Evolutionary conservation across 92 coral and sea anemone species (phyloP), one percentile per base, ranked within the genome.

Genomic region (Scolanthus callimorphus): DNA sequence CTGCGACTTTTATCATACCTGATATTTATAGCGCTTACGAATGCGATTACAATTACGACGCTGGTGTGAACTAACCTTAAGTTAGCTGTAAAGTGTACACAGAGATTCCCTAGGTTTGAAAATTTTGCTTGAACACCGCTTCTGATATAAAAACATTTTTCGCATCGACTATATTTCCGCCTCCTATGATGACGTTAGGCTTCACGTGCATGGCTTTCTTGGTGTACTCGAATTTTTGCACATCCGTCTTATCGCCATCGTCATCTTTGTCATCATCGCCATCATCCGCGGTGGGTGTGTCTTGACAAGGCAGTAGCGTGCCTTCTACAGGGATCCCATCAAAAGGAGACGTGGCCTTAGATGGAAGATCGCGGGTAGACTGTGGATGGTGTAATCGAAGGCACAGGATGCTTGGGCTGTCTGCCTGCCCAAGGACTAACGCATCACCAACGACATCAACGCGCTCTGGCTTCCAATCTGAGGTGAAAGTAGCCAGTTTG

Each of bases 401-500:
- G 25, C 78, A 61, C 78, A 75, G 66, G 17, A 81, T 29, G 4
- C 67, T 76, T 2, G 88, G 73, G 23, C 23, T 48, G 55, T 81
- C 82, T 1, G 88, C 82, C 59, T 67, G 69, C 11, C 73, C 77
- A 19, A 81, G 63, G 11, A 57, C 88, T n/a, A 75, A 63, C 24
- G 52, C 41, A 24, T 47, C 71, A n/a, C 86, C 86, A 11, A 58
- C 57, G n/a, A 73, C 54, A 3, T 27, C 37, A 27, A 80, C 53
- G 19, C 69, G 57, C 51, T 80, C 86, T 10, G 86, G 86, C 47
- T 80, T 80, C 86, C 86, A 80, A 34, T 86, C 95, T 22, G 85
- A 81, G 4, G 95, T 86, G 68, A 86, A 86, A 10, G 95, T 55
- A 20, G 95, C 95, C 2, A 86, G 69, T 54, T 62, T 76, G 29